Conservation (phyloP, 1,140 invertebrate genomes). For the Drosophila asahinai region DNA sequence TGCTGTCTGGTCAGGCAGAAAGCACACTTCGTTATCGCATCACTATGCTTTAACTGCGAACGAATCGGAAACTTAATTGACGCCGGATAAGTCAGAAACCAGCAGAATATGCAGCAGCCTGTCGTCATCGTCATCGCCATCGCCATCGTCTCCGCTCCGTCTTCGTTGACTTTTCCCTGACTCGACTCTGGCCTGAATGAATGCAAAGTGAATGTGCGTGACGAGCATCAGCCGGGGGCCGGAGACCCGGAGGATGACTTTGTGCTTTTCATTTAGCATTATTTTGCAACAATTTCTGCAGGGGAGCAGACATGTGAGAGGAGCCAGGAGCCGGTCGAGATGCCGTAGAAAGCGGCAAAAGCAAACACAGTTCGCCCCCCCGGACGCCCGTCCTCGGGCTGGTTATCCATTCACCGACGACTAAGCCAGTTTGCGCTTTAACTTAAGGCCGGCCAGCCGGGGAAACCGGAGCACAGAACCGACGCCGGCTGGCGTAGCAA, state of each 20-base stretch:
- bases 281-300: slow-evolving; percentile 73
- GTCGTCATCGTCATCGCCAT: slow-evolving; percentile 33
- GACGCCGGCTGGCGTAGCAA: slow-evolving; percentile 58
- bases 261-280: slow-evolving; percentile 83
- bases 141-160: slow-evolving; percentile 11
- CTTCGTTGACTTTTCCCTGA: slow-evolving; percentile 32
- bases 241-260: slow-evolving; percentile 61
- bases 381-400: background rate
- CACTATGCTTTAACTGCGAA: slow-evolving; percentile 52
- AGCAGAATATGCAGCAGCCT: slow-evolving; percentile 32
- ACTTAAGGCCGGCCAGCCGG: slow-evolving; percentile 68
- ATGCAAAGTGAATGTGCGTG: slow-evolving; percentile 81
- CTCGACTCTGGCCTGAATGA: slow-evolving; percentile 58
- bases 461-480: slow-evolving; percentile 31
- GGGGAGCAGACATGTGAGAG: slow-evolving; percentile 50
- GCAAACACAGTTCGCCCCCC: slow-evolving; percentile 60
- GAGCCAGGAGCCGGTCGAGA: slow-evolving; percentile 14
- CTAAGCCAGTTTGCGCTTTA: slow-evolving; percentile 76
- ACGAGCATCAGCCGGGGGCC: slow-evolving; percentile 34
- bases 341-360: slow-evolving; percentile 68
- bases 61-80: slow-evolving; percentile 65
- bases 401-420: slow-evolving; percentile 7
- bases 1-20: slow-evolving; percentile 34
- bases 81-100: slow-evolving; percentile 42
- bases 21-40: slow-evolving; percentile 50